These are phyloP conservation scores for Cossypha polioptera DNA, from an alignment of 2,797 vertebrate species.

Conservation along the genomic window DNA sequence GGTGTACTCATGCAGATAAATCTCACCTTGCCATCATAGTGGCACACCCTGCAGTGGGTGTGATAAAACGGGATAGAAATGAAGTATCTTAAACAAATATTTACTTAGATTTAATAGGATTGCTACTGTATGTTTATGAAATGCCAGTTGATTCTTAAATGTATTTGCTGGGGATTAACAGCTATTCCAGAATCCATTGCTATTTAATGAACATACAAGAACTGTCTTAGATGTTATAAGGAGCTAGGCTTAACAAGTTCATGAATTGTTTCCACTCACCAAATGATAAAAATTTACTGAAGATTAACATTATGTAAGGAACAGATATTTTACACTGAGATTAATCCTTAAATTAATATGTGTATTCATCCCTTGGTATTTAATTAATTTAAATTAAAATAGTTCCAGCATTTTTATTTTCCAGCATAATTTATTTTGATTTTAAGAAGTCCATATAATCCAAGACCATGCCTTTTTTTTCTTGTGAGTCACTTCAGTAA, in stretches of 20 bases:
- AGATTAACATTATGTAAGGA: not conserved
- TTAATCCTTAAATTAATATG: slow-evolving; percentile 24
- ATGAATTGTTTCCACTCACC: slow-evolving; percentile 4
- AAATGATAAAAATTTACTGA: slow-evolving; percentile 19
- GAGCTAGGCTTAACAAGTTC: slow-evolving; percentile 13
- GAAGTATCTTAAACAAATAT: slow-evolving; percentile 21
- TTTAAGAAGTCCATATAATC: not conserved
- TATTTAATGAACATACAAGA: slow-evolving; percentile 49
- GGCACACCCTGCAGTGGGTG: not conserved
- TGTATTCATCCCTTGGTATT: not conserved
- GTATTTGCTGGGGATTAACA: slow-evolving; percentile 49
- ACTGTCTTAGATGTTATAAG: not conserved
- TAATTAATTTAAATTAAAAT: slow-evolving; percentile 1
- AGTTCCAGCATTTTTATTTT: not conserved
- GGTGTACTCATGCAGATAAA: not conserved
- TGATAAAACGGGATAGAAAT: not conserved
- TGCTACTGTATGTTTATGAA: slow-evolving; percentile 50
- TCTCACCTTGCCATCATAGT: not conserved
- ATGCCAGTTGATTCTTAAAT: slow-evolving; percentile 44
- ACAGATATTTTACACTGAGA: not conserved
- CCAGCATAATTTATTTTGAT: not conserved
- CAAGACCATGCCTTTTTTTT: not conserved
- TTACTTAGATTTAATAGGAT: slow-evolving; percentile 33
- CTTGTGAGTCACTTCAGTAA: not conserved
- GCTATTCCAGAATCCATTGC: not conserved